These are phyloP conservation scores for Drosophila chauvacae DNA, from an alignment of 1,140 invertebrate genomes.

Conservation along the genomic window DNA sequence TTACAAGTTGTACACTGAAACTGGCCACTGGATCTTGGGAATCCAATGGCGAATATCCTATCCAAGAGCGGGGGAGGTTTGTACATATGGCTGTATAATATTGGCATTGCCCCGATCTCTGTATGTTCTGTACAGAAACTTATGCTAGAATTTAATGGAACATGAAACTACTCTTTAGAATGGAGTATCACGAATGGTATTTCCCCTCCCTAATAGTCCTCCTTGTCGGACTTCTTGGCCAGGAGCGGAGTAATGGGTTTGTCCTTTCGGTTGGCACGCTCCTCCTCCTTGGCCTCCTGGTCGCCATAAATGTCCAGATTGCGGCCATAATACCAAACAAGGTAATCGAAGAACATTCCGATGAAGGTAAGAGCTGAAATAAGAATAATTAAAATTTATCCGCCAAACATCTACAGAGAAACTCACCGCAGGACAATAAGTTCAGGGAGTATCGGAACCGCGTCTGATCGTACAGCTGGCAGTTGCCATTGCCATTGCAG, in stretches of 20 bases:
- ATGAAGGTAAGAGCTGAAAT: slow-evolving; percentile 85
- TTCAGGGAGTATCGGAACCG: slow-evolving; percentile 87
- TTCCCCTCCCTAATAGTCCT: slow-evolving; percentile 22
- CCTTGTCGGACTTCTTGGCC: slow-evolving; percentile 51
- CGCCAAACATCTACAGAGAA: neutral
- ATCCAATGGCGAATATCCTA: slow-evolving; percentile 19
- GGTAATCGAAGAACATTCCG: slow-evolving; percentile 86
- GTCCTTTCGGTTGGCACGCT: slow-evolving; percentile 59
- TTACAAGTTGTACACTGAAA: slow-evolving; percentile 19
- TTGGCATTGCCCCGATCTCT: slow-evolving; percentile 4
- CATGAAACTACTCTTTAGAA: slow-evolving; percentile 35
- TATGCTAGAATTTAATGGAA: slow-evolving; percentile 8
- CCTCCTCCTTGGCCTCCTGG: slow-evolving; percentile 82
- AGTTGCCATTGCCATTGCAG: slow-evolving; percentile 87
- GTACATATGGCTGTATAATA: slow-evolving; percentile 40
- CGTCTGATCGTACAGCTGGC: slow-evolving; percentile 87
- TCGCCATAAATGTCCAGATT: slow-evolving; percentile 87
- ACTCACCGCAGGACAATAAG: slow-evolving; percentile 86
- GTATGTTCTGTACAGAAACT: neutral
- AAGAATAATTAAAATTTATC: no score
- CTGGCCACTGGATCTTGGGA: neutral
- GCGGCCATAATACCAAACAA: slow-evolving; percentile 87
- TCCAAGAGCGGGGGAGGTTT: slow-evolving; percentile 18
- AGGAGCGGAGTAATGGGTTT: slow-evolving; percentile 70
- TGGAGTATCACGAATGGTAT: slow-evolving; percentile 37